Evolutionary conservation across 1,140 invertebrate genomes (phyloP).

Genomic region (Drosophila dunni): DNA sequence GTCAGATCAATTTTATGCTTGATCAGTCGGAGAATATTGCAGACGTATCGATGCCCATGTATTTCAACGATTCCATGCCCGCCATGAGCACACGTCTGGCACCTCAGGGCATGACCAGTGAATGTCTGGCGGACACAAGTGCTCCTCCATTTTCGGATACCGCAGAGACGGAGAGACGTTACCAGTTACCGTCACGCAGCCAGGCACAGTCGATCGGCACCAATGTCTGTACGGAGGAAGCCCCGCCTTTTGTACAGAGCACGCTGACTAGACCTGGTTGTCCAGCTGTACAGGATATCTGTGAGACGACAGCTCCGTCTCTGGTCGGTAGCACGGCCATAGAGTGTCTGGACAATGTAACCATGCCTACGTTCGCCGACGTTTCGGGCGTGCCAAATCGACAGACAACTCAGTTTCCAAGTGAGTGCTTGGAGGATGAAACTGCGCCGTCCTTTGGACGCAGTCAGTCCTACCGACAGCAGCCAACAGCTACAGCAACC

Average conservation of each 20-base stretch:
- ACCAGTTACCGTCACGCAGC: slow-evolving; percentile 4
- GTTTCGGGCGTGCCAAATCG: slow-evolving; percentile 7
- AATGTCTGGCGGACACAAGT: slow-evolving; percentile 35
- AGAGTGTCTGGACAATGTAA: slow-evolving; percentile 35
- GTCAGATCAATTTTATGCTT: neutral
- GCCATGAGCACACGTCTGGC: slow-evolving; percentile 5
- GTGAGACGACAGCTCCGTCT: neutral
- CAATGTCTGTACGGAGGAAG: slow-evolving; percentile 34
- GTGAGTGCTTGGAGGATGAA: slow-evolving; percentile 33
- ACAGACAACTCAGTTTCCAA: slow-evolving; percentile 1
- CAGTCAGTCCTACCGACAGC: too few relatives aligned
- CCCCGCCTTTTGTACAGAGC: slow-evolving; percentile 1
- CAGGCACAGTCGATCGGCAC: slow-evolving; percentile 4
- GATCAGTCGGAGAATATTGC: slow-evolving; percentile 43
- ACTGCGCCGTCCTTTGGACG: slow-evolving; percentile 25
- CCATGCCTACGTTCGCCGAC: slow-evolving; percentile 38
- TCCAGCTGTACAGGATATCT: neutral
- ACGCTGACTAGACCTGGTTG: neutral
- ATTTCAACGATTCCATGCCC: slow-evolving; percentile 21
- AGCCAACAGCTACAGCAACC: neutral
- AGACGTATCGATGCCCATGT: slow-evolving; percentile 46
- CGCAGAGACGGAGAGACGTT: neutral
- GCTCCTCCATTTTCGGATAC: slow-evolving; percentile 22
- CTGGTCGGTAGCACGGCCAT: neutral
- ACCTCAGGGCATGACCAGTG: slow-evolving; percentile 5